Base-by-base conservation (phyloP, 2,888 invertebrate species). In the Sceliomorpha sp. region DNA sequence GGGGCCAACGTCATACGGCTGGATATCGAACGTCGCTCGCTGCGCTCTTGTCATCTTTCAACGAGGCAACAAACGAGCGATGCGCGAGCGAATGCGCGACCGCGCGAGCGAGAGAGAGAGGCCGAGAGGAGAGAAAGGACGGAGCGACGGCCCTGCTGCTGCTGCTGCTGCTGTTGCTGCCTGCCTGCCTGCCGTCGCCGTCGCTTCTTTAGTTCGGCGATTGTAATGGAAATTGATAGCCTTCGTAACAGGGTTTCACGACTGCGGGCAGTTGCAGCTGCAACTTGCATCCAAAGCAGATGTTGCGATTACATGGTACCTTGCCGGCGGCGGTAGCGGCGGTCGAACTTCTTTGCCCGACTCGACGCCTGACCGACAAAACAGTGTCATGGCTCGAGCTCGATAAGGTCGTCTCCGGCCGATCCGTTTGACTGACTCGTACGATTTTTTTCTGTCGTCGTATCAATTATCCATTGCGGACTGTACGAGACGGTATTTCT, bases 211-310 rank as follows among this genome's bases (percentile, higher is more conserved):
- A 27, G 51, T 24, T 39, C 20, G 36, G 64, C 74, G 70, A 71
- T 63, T 73, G 73, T 78, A 78, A 77, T 78, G 77, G 75, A 78
- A 76, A 78, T 77, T 78, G 76, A 78, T 78, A 74, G 74, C 37
- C 36, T 36, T 42, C 26, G 26, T 12, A 27, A 42, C 12, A 13
- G 27, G 9, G 9, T 42, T 42, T 42, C 13, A 27, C 26, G 13
- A 42, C 9, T 32, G 9, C 20, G 10, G 20, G 10, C 20, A 12
- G 14, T 24, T 27, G 20, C 37, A 37, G 27, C 42, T 42, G 37
- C 37, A 37, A 20, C 37, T 20, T 17, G 9, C 37, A 20, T 37
- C 20, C 17, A 37, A 37, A 37, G 14, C 37, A 37, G 37, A 17
- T 37, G 37, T 9, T 20, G 37, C 37, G 14, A 37, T 37, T 37